Evolutionary conservation across 2,113 vertebrate species (phyloP), one percentile per base, ranked within the genome.

Genomic region (Phocoena phocoena): DNA sequence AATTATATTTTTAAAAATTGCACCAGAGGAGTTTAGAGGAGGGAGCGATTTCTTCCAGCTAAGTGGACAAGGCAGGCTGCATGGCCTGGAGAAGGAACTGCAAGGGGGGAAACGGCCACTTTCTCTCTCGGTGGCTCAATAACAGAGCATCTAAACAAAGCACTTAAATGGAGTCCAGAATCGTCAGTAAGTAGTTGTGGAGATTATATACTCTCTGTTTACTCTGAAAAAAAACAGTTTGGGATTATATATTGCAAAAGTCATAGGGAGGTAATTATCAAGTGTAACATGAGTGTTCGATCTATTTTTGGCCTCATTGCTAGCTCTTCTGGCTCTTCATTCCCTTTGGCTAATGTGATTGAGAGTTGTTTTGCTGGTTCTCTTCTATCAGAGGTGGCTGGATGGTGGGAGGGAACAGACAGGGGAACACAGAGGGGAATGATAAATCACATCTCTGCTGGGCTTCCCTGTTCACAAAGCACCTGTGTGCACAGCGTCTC

Each of bases 171-270:
- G 92, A 95, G 77, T 79, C 68, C 20, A 82, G 70, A 90, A 47
- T 97, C 79, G 76, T 93, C 89, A 80, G 86, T 87, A 97, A 97
- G 89, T 95, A 95, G 77, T 90, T 96, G 80, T 95, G 50, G 86
- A 97, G 93, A 93, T 97, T 91, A 79, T 97, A 93, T 53, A 71
- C 88, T 94, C 63, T 93, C 44, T 96, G 83, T 96, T 97, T 97
- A 93, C 89, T 96, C 20, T 79, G 73, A 80, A 71, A 83, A n/a
- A 70, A 50, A 60, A 76, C 38, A 58, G 36, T 47, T 90, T 41
- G 92, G 83, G n/a, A 63, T 96, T 89, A 83, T 93, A 83, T 96
- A 97, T 97, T 93, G 93, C 95, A 65, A 82, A 93, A 73, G 79
- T 96, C 93, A 36, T 93, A 91, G 86, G 67, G 86, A 95, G 82